Base-by-base conservation (phyloP, 2,113 vertebrate species). In the Hippocampus zosterae region DNA sequence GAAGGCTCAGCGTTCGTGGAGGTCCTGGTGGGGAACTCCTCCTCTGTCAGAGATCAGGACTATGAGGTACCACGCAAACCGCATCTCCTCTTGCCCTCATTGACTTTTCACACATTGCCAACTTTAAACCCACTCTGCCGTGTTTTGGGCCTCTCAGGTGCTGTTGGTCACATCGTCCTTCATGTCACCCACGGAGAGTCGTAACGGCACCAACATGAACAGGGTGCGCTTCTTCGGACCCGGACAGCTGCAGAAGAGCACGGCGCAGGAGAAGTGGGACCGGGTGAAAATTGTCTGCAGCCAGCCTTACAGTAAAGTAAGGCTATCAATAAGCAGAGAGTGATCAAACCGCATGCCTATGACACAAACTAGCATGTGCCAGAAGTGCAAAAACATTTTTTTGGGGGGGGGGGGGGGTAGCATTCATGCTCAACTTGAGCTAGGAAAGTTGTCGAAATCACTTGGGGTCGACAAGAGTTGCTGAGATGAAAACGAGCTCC, bases 171-270 rank as follows among this genome's bases (percentile, higher is more conserved):
- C 91, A 0, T 97, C 95, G 0, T 96, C 94, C 15, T 97, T 97
- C 83, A 96, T 97, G 95, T 96, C 95, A 5, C 95, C 95, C 3
- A 92, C 93, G 0, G 95, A 97, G 88, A 96, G 95, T 81, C 93
- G 94, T 1, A 92, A 82, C 8, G 88, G 92, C 71, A 91, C 90
- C 25, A 95, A 94, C 77, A 77, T 90, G 62, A 95, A 91, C 90
- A 87, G 94, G 0, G 94, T 95, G 2, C 93, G 95, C 1, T 91
- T 96, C 69, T 97, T 97, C 33, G 92, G 93, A 3, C 82, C 92
- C 1, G 90, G 81, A 78, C 94, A 95, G 81, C 79, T 97, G 82
- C 93, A 95, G 69, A 95, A 94, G 78, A 90, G 88, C 41, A 75
- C 92, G 0, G 89, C 92, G 0, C 92, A 94, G 84, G 94, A 93